Base-by-base conservation (phyloP, 2,113 vertebrate species). In the Euleptes europaea region DNA sequence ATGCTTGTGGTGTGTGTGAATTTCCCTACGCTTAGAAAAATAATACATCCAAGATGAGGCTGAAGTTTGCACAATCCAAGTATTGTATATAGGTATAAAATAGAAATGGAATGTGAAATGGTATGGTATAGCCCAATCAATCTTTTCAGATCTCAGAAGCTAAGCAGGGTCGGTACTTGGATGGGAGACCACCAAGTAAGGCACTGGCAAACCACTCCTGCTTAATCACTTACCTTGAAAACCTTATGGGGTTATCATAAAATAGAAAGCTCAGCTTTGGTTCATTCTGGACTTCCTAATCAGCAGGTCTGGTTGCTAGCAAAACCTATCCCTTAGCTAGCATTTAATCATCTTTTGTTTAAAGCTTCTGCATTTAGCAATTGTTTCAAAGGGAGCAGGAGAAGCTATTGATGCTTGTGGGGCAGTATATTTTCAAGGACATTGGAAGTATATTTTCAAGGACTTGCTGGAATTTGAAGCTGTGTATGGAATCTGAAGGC, bases 381-480 rank as follows among this genome's bases (percentile, higher is more conserved):
- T 85, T 38, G 35, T 65, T 85, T 49, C 42, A 35, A 49, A n/a
- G 47, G 7, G 23, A 75, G 0, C 28, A 66, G 0, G 19, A 35
- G 82, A 60, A 4, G 7, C 17, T 13, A 75, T 60, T 21, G 70
- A 35, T 76, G 54, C 73, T 80, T 1, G 0, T 10, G 26, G 75
- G 35, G 54, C 51, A 85, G 17, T 40, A 17, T 7, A 14, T 1
- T 87, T 78, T 85, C n/a, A 89, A 1, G 21, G 54, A 7, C 49
- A 40, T 86, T 65, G 40, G 11, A 2, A 73, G 57, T 71, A 88
- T 78, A 88, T 6, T 35, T 71, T 72, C 28, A 13, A 78, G 69
- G 81, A 83, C 19, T 3, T 2, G 44, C 83, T 91, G 80, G 78
- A 90, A 67, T 87, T 84, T 79, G 42, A 26, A 60, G 2, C 83